Evolutionary conservation across 92 coral and sea anemone genomes (phyloP), one percentile per base, ranked within the genome.

Genomic region (Meandrina meandrites): DNA sequence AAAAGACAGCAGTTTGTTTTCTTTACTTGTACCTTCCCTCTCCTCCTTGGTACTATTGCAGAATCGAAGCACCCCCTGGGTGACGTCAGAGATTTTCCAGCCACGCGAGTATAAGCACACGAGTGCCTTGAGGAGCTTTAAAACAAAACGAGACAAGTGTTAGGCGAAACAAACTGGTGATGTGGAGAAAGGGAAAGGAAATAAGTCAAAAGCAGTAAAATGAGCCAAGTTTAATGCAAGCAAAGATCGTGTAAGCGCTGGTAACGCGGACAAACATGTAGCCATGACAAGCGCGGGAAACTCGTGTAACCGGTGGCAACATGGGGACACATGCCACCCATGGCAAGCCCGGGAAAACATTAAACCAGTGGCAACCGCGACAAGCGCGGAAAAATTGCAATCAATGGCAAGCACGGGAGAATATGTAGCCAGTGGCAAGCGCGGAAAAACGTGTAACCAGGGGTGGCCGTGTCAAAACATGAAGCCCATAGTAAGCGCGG

Each of bases 31-130:
- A 31, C 28, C 79, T 17, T 68, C 92, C 27, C 62, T 36, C 42
- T 69, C 83, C 17, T 67, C 67, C 62, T 84, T 81, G 54, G 54
- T 81, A 57, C 75, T 13, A 24, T 90, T 81, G 60, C 88, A 75
- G 87, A 90, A 90, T 78, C 90, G 95, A 75, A 91, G 82, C 60
- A 94, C 86, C 34, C 88, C 93, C 19, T 84, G 90, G 84, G 90
- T 84, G 80, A 94, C 90, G 92, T 94, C 98, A 88, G 95, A 80
- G 80, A 94, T 88, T 79, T 81, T 86, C 89, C 90, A 88, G 84
- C 88, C 90, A 92, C 92, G 93, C 69, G 91, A 71, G 60, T 89
- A 86, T 68, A 90, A 82, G 48, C 89, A 85, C 35, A 80, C 86
- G 22, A 81, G 88, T 47, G 90, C 82, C 86, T 86, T 87, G 83